phyloP scores from a whole-genome alignment of 2,888 invertebrate species.

The Drepana falcataria region DNA sequence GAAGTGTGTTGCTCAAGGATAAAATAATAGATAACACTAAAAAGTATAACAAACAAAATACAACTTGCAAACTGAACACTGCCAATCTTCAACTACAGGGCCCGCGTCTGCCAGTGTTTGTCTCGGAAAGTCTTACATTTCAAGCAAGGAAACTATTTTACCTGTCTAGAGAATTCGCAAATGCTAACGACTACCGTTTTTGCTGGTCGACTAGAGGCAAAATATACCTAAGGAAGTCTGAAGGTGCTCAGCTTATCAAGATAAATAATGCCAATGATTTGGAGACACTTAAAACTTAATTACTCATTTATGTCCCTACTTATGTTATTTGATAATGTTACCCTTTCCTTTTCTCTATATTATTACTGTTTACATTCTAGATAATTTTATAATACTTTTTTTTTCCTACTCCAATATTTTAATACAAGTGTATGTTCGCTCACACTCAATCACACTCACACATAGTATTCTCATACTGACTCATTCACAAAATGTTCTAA shows the following conservation, averaged over 20 bases:
- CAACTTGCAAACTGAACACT: background rate
- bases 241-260: no score
- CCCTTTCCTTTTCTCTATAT: background rate
- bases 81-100: no score
- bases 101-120: no score
- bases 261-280: no score
- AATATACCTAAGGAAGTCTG: no score
- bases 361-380: background rate
- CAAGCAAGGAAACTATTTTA: no score
- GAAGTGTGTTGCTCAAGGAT: no score
- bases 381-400: background rate
- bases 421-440: background rate
- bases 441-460: background rate
- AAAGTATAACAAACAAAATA: background rate
- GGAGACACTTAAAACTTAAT: background rate
- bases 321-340: background rate
- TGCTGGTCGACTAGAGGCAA: no score
- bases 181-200: no score
- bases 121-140: no score
- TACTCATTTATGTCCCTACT: conserved; percentile 1
- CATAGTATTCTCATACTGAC: background rate
- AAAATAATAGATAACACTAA: no score
- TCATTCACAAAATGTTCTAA: conserved; percentile 7
- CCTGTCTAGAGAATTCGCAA: no score
- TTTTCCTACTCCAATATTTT: background rate